Percentiles rank a stretch among this genome's conserved stretches.
Conservation (phyloP, 2,888 invertebrate species). For the Synergus japonicus region DNA sequence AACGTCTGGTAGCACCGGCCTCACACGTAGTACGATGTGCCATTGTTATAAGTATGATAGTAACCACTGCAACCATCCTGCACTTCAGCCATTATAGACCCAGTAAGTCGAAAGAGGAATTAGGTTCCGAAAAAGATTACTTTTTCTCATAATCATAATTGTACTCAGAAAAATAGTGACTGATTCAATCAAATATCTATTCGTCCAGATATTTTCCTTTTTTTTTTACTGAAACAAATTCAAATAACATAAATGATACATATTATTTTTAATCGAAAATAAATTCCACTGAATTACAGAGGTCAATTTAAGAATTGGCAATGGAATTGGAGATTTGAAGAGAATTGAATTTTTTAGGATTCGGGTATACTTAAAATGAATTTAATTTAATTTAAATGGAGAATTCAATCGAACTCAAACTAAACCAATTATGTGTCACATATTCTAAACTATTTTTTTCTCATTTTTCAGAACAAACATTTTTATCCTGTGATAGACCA, state of each 20-base stretch:
- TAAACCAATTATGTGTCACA: background rate
- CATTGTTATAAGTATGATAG: slow-evolving; percentile 68
- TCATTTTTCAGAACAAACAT: slow-evolving; percentile 84
- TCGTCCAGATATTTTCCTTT: too few species aligned
- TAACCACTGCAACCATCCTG: slow-evolving; percentile 72
- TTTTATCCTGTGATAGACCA: slow-evolving; percentile 86
- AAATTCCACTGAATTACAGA: too few species aligned
- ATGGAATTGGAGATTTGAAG: too few species aligned
- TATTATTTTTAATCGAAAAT: too few species aligned
- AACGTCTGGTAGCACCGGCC: slow-evolving; percentile 58
- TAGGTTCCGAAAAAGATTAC: background rate
- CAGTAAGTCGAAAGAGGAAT: slow-evolving; percentile 65
- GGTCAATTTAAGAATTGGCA: too few species aligned
- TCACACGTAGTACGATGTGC: slow-evolving; percentile 65
- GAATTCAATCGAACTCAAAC: background rate
- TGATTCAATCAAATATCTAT: too few species aligned
- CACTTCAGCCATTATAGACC: slow-evolving; percentile 73
- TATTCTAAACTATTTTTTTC: slow-evolving; percentile 17
- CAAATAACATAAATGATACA: too few species aligned
- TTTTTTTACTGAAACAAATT: too few species aligned
- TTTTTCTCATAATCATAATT: too few species aligned
- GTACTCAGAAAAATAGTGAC: too few species aligned
- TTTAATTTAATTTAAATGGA: background rate
- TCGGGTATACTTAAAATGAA: too few species aligned
- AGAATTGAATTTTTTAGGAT: too few species aligned